Base-by-base conservation (phyloP, 1,140 invertebrate species). In the Drosophila equinoxialis region DNA sequence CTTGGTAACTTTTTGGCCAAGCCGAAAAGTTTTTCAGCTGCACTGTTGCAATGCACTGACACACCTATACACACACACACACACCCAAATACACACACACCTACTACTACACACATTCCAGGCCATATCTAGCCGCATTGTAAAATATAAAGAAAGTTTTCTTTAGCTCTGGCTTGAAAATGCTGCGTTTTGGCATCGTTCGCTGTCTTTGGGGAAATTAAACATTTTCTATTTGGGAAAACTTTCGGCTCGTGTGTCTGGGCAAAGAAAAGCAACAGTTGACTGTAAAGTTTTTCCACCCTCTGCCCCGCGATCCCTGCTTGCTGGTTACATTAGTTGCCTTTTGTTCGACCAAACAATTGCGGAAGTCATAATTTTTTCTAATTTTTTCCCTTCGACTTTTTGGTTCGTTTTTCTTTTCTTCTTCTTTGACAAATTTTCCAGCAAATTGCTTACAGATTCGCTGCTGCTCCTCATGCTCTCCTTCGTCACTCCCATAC, bases 171-270 rank as follows among this genome's bases (percentile, higher is more conserved):
- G 67, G 74, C 63, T 80, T 68, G 82, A 86, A 85, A 81, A 76
- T 63, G 79, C 79, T 60, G 77, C 84, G 73, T 85, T 85, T 85
- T 86, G 64, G 85, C 78, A 85, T 79, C 75, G 66, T 59, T 59
- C 78, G 74, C 71, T 79, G 85, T 86, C 89, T 91, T 91, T 85
- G 78, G 89, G 89, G 89, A 91, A 91, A 91, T 91, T 91, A 91
- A 91, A 91, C 89, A 91, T 89, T 91, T 91, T 91, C 84, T 90
- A 91, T 91, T 85, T 91, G 81, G 20, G 20, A 91, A 90, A 90
- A 91, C 76, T 89, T 87, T 87, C 35, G 37, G 61, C 76, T 58
- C 68, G 77, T 79, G 60, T 74, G 66, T 77, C 14, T 57, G 62
- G 35, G 10, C 37, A 11, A 23, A 20, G 17, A 51, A 68, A 68